A percentile compares a stretch with the other conserved stretches of the same genome.
Conservation (phyloP, 2,888 invertebrate genomes). For the Rhagium mordax region DNA sequence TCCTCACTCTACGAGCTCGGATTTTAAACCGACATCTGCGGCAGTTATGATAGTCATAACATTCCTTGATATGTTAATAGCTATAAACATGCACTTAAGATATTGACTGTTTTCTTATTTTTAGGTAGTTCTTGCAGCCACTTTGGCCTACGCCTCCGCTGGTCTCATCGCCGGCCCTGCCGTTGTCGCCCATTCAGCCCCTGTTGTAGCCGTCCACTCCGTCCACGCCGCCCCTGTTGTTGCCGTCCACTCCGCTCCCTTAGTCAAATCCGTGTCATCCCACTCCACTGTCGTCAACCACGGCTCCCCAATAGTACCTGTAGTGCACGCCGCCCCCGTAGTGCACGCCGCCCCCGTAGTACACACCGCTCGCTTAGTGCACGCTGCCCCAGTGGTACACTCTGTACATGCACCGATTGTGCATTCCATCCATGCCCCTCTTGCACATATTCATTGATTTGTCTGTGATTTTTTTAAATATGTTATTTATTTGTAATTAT, state of each 20-base stretch:
- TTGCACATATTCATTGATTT: slow-evolving; percentile 62
- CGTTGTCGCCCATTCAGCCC: slow-evolving; percentile 37
- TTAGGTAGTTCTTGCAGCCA: slow-evolving; percentile 72
- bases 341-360: slow-evolving; percentile 57
- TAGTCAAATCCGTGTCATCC: slow-evolving; percentile 24
- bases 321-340: slow-evolving; percentile 56
- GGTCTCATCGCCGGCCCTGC: slow-evolving; percentile 49
- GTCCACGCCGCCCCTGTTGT: slow-evolving; percentile 59
- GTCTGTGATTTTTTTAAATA: not conserved
- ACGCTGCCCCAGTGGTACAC: slow-evolving; percentile 62
- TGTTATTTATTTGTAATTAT: not conserved
- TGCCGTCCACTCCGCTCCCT: slow-evolving; percentile 46
- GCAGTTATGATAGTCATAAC: too few relatives aligned
- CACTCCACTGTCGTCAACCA: slow-evolving; percentile 47
- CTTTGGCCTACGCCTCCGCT: slow-evolving; percentile 70
- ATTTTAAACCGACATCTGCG: too few relatives aligned
- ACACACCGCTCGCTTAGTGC: slow-evolving; percentile 57
- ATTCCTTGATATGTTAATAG: too few relatives aligned
- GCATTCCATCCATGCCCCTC: slow-evolving; percentile 33
- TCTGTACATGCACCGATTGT: slow-evolving; percentile 46
- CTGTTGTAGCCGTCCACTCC: slow-evolving; percentile 54
- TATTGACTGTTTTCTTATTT: too few relatives aligned
- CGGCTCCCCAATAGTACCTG: slow-evolving; percentile 60
- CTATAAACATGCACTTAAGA: too few relatives aligned
- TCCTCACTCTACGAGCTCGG: too few relatives aligned